Conservation (phyloP, 2,888 invertebrate genomes). For the Hemicrepidius hirtus region DNA sequence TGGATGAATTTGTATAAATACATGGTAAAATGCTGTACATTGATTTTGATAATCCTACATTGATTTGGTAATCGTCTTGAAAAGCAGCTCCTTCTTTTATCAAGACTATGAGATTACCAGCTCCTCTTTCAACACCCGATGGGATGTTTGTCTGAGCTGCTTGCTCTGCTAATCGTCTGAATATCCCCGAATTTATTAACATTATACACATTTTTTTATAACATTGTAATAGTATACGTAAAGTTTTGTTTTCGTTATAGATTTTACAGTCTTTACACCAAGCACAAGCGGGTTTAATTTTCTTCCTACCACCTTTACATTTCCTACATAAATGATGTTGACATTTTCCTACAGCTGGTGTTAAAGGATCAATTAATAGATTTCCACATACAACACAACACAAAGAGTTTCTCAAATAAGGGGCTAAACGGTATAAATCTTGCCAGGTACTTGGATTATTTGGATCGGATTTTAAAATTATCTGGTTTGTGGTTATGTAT, state of each 20-base stretch:
- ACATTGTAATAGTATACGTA: conserved; percentile 88
- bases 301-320: conserved; percentile 90
- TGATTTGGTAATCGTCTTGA: conserved; percentile 84
- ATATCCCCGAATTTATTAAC: conserved; percentile 83
- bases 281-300: conserved; percentile 87
- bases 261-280: conserved; percentile 90
- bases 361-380: conserved; percentile 87
- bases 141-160: conserved; percentile 74
- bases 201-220: conserved; percentile 93
- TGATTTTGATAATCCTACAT: conserved; percentile 83
- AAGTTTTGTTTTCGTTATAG: conserved; percentile 87
- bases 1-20: conserved; percentile 80
- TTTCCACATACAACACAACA: conserved; percentile 93
- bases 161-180: conserved; percentile 76
- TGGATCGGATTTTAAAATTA: conserved; percentile 84
- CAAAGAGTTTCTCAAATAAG: conserved; percentile 89
- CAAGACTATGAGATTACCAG: conserved; percentile 81
- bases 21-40: conserved; percentile 85
- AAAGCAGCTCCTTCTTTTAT: conserved; percentile 88
- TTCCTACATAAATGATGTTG: conserved; percentile 92
- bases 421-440: conserved; percentile 88
- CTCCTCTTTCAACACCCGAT: conserved; percentile 73
- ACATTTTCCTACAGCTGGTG: conserved; percentile 85
- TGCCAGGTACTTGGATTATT: conserved; percentile 84
- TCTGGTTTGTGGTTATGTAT: conserved; percentile 87